phyloP scores from a whole-genome alignment of 2,888 invertebrate genomes.

The Salticus scenicus region DNA sequence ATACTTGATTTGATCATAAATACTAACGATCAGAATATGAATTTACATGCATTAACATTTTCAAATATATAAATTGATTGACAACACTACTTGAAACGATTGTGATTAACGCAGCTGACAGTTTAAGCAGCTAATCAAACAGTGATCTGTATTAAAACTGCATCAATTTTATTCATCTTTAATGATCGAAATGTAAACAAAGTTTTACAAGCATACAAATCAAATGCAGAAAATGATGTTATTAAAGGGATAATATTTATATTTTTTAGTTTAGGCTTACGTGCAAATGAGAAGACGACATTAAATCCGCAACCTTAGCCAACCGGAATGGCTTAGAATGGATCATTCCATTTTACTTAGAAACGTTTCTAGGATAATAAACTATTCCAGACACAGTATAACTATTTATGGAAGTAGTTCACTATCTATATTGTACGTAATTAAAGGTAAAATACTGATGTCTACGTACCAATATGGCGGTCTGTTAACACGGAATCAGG shows the following conservation, averaged over 20 bases:
- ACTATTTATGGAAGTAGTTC: slow-evolving; percentile 6
- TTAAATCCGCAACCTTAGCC: slow-evolving; percentile 42
- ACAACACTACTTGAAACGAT: background rate
- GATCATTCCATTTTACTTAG: slow-evolving; percentile 20
- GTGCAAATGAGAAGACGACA: slow-evolving; percentile 50
- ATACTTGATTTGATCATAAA: too few relatives aligned
- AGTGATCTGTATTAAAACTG: background rate
- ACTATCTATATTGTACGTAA: slow-evolving; percentile 16
- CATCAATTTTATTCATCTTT: background rate
- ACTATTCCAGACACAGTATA: background rate
- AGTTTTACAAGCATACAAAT: background rate
- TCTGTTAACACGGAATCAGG: slow-evolving; percentile 69
- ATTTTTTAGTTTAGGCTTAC: slow-evolving; percentile 65
- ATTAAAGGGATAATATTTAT: slow-evolving; percentile 34
- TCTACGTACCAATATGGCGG: slow-evolving; percentile 70
- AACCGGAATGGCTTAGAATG: slow-evolving; percentile 42
- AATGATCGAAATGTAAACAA: slow-evolving; percentile 26
- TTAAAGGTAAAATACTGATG: slow-evolving; percentile 57
- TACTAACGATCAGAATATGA: background rate
- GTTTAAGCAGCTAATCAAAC: slow-evolving; percentile 35
- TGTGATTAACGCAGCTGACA: slow-evolving; percentile 52
- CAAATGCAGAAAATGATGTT: slow-evolving; percentile 19
- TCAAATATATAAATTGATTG: background rate
- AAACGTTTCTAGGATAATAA: slow-evolving; percentile 26
- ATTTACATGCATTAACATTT: background rate